Percentiles rank a stretch among this genome's conserved stretches.
phyloP scores from a whole-genome alignment of 2,888 invertebrate species.

The Hypercompe scribonia region DNA sequence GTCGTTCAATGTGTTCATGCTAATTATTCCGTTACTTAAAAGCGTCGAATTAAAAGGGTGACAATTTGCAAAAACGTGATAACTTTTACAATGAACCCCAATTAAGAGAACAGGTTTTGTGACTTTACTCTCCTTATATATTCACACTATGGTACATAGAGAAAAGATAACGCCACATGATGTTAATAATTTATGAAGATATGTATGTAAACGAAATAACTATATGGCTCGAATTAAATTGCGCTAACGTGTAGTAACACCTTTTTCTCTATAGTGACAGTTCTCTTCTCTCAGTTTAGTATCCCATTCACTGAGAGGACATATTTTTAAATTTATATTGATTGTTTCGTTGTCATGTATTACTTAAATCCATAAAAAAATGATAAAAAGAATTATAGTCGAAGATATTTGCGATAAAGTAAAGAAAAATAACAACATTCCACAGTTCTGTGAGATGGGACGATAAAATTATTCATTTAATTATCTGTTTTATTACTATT shows the following conservation, averaged over 20 bases:
- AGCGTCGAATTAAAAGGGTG: neutral
- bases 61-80: neutral
- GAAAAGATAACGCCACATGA: neutral
- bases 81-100: neutral
- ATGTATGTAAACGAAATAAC: neutral
- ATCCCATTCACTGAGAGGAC: neutral
- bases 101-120: neutral
- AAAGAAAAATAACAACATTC: neutral
- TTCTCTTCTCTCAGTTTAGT: neutral
- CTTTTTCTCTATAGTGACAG: neutral
- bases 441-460: neutral
- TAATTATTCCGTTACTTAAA: neutral
- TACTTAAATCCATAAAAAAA: neutral
- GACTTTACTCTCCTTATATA: neutral
- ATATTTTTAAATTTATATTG: neutral
- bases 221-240: neutral
- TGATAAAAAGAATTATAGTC: neutral
- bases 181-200: neutral
- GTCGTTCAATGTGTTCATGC: neutral
- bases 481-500: neutral
- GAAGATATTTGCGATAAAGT: neutral
- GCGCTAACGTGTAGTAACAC: neutral
- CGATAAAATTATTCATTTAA: neutral
- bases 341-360: neutral
- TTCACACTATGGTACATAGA: neutral